Base-by-base conservation (phyloP, 2,797 vertebrate species). In the Fistularia commersonii region DNA sequence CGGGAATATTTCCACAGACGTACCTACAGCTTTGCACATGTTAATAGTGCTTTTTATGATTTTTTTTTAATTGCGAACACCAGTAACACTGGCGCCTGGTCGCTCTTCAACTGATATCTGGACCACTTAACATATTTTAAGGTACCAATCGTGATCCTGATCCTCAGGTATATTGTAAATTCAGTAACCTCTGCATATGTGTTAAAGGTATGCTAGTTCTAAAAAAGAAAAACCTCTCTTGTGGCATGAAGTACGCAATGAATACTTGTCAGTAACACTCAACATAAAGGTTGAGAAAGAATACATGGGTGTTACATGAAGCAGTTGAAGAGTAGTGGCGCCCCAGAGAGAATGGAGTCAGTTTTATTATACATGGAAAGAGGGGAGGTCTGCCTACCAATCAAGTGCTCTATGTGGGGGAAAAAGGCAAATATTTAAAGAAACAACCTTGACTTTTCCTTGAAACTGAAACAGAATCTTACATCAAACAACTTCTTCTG, bases 381-480 rank as follows among this genome's bases (percentile, higher is more conserved):
- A 63, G 50, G 69, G 51, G 45, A 31, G 57, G 36, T 46, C 45
- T 57, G 54, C 38, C 11, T 49, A 40, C 43, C 52, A 32, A 41
- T 55, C 35, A 50, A 58, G 51, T 48, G 46, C 33, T 51, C 42
- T 45, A 32, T 15, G 37, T 51, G 41, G 46, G 3, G 23, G 51
- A 48, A 51, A 46, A 48, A 42, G 49, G 1, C 44, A 41, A 48
- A 49, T 23, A 69, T 75, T 68, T 69, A 35, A 79, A 74, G 75
- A 86, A 73, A 74, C 76, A 83, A 87, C 86, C 85, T 87, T 87
- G 77, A 45, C 70, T 64, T 79, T 81, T 61, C 72, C 65, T 80
- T 74, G 68, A 51, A 59, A 84, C 81, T 79, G 72, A 85, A 79
- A 64, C 71, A 64, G 63, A 67, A 66, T 76, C 65, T 63, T 49